These are phyloP conservation scores for Frieseomelitta varia DNA, from an alignment of 1,140 invertebrate species.

Conservation along the genomic window DNA sequence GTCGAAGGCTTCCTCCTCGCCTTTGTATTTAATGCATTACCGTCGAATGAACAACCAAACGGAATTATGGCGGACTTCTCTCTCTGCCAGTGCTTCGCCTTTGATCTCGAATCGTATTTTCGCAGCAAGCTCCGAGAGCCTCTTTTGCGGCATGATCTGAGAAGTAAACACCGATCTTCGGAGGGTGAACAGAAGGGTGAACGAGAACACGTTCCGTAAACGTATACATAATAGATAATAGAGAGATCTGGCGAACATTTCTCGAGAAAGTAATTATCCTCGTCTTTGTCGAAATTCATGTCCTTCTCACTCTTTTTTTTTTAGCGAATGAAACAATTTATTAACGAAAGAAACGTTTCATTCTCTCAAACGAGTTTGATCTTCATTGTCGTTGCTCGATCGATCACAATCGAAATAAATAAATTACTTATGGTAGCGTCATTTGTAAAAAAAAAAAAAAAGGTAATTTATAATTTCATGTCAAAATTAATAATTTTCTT, in stretches of 20 bases:
- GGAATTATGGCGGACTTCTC: constrained; percentile 22
- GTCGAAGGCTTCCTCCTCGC: no score
- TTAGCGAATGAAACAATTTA: no score
- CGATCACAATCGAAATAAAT: no score
- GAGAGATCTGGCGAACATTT: neutral
- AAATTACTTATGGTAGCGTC: no score
- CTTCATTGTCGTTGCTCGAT: no score
- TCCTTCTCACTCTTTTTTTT: no score
- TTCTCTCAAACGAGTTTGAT: no score
- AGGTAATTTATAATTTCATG: no score
- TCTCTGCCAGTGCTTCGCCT: constrained; percentile 8
- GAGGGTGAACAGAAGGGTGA: constrained; percentile 20
- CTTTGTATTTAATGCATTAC: constrained; percentile 8
- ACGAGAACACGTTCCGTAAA: constrained; percentile 30
- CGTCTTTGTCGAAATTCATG: neutral
- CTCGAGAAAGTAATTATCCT: neutral
- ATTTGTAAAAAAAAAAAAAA: no score
- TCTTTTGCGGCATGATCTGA: constrained; percentile 42
- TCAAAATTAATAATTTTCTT: no score
- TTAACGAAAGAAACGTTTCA: no score
- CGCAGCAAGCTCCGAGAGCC: constrained; percentile 30
- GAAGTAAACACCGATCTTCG: constrained; percentile 25
- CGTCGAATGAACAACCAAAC: constrained; percentile 31
- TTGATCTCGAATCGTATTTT: constrained; percentile 49
- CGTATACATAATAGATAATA: constrained; percentile 25